These are phyloP conservation scores for Lithophane socia DNA, from an alignment of 2,888 invertebrate genomes.

Conservation along the genomic window DNA sequence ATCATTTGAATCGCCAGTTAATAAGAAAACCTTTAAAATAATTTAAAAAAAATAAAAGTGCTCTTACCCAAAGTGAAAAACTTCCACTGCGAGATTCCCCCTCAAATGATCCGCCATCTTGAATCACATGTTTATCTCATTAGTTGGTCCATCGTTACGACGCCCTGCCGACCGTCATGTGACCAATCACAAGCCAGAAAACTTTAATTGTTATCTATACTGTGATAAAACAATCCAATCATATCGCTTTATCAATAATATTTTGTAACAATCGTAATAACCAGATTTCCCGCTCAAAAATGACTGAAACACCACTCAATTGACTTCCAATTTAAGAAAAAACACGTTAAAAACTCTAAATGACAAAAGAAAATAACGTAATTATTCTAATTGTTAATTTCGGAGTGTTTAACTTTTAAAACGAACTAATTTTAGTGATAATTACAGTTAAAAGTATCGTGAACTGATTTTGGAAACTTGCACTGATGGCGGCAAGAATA, in stretches of 20 bases:
- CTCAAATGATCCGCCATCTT: conserved; percentile 85
- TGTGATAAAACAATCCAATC: conserved; percentile 72
- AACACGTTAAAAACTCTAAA: conserved; percentile 51
- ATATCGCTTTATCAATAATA: conserved; percentile 57
- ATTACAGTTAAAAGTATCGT: conserved; percentile 57
- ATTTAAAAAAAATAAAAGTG: conserved; percentile 43
- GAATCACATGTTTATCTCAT: conserved; percentile 86
- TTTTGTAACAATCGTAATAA: conserved; percentile 55
- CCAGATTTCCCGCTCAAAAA: conserved; percentile 68
- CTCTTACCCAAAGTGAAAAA: conserved; percentile 77
- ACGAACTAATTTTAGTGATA: conserved; percentile 58
- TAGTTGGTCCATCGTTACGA: conserved; percentile 74
- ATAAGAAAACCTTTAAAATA: not conserved
- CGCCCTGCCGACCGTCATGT: conserved; percentile 80
- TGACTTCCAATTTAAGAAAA: conserved; percentile 34
- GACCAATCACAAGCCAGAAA: conserved; percentile 83
- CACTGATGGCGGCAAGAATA: conserved; percentile 68
- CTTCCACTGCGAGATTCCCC: conserved; percentile 73
- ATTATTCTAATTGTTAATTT: conserved; percentile 66
- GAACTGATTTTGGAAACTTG: conserved; percentile 65
- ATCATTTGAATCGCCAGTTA: not conserved
- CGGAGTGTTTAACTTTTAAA: conserved; percentile 48
- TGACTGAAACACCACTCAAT: conserved; percentile 62
- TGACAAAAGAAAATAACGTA: conserved; percentile 21
- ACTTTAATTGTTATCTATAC: conserved; percentile 73